Evolutionary conservation across 2,113 vertebrate species (phyloP).

Genomic region (Dromas ardeola): DNA sequence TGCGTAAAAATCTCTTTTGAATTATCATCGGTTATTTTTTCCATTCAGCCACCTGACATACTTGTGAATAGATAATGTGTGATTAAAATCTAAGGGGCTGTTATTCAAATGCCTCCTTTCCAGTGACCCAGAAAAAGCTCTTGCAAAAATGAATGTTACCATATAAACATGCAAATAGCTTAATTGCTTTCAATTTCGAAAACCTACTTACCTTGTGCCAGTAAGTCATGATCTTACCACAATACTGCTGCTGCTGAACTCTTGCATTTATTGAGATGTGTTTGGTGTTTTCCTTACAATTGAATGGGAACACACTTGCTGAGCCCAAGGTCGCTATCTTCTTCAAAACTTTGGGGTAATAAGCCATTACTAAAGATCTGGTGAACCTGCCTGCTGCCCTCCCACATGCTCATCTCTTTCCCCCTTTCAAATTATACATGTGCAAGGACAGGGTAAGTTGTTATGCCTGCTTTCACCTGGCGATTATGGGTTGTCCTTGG

Average conservation of each 20-base stretch:
- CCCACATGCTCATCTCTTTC: background rate
- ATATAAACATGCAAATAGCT: background rate
- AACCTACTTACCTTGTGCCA: conserved; percentile 18
- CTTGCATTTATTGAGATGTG: background rate
- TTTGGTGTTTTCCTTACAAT: background rate
- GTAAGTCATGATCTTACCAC: background rate
- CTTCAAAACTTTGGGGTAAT: background rate
- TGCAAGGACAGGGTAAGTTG: background rate
- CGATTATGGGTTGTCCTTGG: background rate
- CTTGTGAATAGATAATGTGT: conserved; percentile 37
- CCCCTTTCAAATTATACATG: background rate
- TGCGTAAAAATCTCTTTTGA: conserved; percentile 58
- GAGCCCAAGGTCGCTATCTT: background rate
- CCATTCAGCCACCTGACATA: background rate
- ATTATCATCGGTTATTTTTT: conserved; percentile 52
- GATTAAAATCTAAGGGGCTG: conserved; percentile 59
- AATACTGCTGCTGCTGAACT: background rate
- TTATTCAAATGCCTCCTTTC: conserved; percentile 48
- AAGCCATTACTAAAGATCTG: background rate
- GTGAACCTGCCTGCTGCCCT: background rate
- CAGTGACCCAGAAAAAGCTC: background rate
- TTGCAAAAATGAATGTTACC: conserved; percentile 21
- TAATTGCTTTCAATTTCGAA: conserved; percentile 11
- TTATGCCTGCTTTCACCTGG: background rate
- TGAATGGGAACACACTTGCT: background rate